Evolutionary conservation across 2,797 vertebrate species (phyloP).

Genomic region (Rhinogobio ventralis): DNA sequence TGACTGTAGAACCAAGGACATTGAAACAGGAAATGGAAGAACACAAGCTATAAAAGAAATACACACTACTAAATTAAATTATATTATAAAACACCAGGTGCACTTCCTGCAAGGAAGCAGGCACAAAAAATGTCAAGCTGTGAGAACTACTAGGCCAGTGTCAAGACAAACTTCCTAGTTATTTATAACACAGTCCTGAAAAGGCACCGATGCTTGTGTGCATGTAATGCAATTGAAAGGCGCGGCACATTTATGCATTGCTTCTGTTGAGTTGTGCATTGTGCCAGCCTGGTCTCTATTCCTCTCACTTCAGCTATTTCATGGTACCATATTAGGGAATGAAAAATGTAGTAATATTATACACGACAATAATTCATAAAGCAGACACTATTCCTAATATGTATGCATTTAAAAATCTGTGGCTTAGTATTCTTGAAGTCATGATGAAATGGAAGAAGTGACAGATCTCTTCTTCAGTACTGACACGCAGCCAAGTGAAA

Average conservation of each 20-base stretch:
- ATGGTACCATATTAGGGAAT: not conserved
- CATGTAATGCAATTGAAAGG: not conserved
- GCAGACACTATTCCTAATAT: not conserved
- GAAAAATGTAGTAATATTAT: not conserved
- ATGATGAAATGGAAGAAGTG: not conserved
- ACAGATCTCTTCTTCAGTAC: not conserved
- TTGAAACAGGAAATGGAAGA: constrained; percentile 55
- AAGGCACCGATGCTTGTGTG: not conserved
- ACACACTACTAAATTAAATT: constrained; percentile 15
- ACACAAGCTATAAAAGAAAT: constrained; percentile 45
- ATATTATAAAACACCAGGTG: constrained; percentile 12
- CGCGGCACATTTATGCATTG: not conserved
- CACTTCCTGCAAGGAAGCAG: constrained; percentile 27
- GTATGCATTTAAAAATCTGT: not conserved
- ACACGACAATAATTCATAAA: not conserved
- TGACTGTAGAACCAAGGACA: constrained; percentile 48
- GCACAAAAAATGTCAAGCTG: not conserved
- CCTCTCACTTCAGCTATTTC: not conserved
- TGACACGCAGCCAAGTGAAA: not conserved
- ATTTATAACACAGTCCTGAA: constrained; percentile 27
- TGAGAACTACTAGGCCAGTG: constrained; percentile 13
- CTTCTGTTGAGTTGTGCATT: not conserved
- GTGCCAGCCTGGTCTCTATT: not conserved
- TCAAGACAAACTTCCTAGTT: constrained; percentile 5
- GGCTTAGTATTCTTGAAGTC: not conserved